These are phyloP conservation scores for Tor tambroides DNA, from an alignment of 2,113 vertebrate genomes.

Conservation along the genomic window DNA sequence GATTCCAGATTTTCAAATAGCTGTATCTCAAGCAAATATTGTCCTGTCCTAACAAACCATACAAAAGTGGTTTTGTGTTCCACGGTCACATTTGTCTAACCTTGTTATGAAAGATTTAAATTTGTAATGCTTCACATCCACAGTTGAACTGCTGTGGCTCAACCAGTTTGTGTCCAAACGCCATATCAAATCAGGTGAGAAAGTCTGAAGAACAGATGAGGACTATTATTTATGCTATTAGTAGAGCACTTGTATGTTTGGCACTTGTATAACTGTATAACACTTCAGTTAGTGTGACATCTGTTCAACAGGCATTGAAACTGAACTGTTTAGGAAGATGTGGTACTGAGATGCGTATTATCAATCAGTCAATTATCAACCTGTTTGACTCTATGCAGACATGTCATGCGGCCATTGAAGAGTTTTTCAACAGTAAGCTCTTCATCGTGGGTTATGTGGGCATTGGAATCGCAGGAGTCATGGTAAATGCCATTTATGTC, in stretches of 20 bases:
- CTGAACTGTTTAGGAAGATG: not conserved
- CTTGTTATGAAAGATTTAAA: not conserved
- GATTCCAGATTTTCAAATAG: too few species aligned
- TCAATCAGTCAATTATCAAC: not conserved
- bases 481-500: conserved; percentile 80
- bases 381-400: conserved; percentile 71
- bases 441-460: conserved; percentile 92
- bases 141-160: conserved; percentile 54
- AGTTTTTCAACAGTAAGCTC: conserved; percentile 84
- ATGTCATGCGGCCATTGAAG: conserved; percentile 85
- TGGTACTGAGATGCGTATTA: not conserved
- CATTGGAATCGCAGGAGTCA: conserved; percentile 90
- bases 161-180: not conserved
- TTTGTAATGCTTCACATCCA: not conserved
- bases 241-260: not conserved
- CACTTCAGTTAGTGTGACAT: not conserved
- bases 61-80: too few species aligned
- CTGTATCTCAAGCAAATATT: too few species aligned
- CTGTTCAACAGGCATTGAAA: not conserved
- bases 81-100: not conserved
- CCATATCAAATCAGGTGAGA: not conserved
- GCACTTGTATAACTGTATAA: not conserved
- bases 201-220: not conserved
- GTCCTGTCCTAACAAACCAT: too few species aligned
- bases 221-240: not conserved